Evolutionary conservation across 2,113 vertebrate genomes (phyloP).

Genomic region (Ranitomeya variabilis): DNA sequence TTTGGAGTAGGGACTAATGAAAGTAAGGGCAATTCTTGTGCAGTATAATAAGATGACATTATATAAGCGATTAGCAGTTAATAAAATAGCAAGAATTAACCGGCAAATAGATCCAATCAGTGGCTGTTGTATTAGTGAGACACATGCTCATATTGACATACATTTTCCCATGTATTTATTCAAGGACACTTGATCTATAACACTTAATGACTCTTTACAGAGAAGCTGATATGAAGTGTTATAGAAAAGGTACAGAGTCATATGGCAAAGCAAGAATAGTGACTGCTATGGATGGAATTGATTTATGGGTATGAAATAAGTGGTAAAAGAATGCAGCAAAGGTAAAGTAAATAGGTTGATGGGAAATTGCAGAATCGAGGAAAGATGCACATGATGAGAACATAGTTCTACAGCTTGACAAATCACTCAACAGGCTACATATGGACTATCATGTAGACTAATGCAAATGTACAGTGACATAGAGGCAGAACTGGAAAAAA

Average conservation of each 20-base stretch:
- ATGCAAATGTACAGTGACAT: no score
- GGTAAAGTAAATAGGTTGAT: neutral
- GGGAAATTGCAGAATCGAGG: neutral
- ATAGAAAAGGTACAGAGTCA: neutral
- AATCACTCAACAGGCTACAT: no score
- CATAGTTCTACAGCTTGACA: neutral
- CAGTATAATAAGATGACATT: no score
- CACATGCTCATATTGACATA: neutral
- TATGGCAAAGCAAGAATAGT: neutral
- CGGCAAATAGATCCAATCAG: neutral
- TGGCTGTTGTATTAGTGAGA: neutral
- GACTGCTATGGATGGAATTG: no score
- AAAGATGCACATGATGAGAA: neutral
- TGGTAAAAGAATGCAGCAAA: no score
- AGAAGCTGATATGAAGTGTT: neutral
- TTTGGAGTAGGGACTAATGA: no score
- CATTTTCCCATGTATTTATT: neutral
- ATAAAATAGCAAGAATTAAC: no score
- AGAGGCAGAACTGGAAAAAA: no score
- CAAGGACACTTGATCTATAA: neutral
- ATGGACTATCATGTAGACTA: no score
- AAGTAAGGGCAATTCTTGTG: no score
- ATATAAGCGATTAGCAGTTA: no score
- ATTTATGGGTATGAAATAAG: no score
- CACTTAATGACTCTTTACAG: neutral